Percentiles rank a stretch among this genome's conserved stretches.
Conservation (phyloP, 2,888 invertebrate genomes). For the Eudemis profundana region DNA sequence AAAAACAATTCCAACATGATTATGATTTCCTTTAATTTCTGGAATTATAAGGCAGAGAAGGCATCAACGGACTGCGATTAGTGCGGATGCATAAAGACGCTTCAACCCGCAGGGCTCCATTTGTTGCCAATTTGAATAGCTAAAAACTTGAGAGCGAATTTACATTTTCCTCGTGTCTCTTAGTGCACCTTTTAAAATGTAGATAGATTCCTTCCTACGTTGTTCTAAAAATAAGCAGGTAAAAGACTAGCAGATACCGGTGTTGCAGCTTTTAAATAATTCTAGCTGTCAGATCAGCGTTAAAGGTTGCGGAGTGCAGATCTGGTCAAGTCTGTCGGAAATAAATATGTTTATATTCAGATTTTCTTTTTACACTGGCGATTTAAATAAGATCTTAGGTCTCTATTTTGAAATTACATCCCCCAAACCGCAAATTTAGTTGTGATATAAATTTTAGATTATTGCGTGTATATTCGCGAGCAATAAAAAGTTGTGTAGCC, state of each 20-base stretch:
- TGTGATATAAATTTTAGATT: no score
- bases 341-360: no score
- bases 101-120: slow-evolving; percentile 18
- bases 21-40: no score
- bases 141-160: slow-evolving; percentile 19
- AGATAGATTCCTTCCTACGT: background rate
- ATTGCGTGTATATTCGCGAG: no score
- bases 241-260: background rate
- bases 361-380: no score
- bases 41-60: background rate
- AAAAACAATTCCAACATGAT: no score
- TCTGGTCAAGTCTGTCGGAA: background rate
- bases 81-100: slow-evolving; percentile 25
- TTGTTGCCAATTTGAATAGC: slow-evolving; percentile 29
- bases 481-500: no score
- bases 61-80: slow-evolving; percentile 3
- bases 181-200: slow-evolving; percentile 24
- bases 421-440: no score
- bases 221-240: background rate
- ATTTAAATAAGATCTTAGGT: no score
- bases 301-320: background rate
- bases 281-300: background rate
- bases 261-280: background rate
- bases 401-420: no score
- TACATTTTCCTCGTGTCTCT: slow-evolving; percentile 24